Base-by-base conservation (phyloP, 2,113 vertebrate species). In the Corythoichthys haematopterus region DNA sequence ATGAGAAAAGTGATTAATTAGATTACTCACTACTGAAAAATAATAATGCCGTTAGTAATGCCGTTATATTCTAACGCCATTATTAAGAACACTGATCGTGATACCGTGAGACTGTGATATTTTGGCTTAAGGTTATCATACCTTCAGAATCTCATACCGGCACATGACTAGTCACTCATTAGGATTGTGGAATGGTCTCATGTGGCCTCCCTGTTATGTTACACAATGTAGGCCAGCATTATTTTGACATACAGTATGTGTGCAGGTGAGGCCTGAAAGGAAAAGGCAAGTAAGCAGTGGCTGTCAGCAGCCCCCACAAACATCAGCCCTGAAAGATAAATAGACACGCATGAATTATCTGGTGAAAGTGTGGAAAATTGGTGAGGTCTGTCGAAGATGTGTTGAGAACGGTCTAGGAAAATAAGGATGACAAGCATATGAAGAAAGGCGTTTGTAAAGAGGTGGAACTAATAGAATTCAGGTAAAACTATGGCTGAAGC, bases 291-390 rank as follows among this genome's bases (percentile, higher is more conserved):
- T 15, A 1, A 15, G 46, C 62, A 66, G 63, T 38, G 70, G 45
- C 71, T 80, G 77, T 75, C 69, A 72, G 75, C 57, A 69, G 40
- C 55, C 36, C 51, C 35, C 64, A 53, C 45, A 38, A 64, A 60
- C 67, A 72, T 64, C 59, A 78, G 50, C 72, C 50, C 13, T 64
- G 66, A 37, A 61, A 79, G 78, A 80, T 70, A 58, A 83, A 84
- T 14, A 65, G 66, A 73, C 51, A 61, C 68, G 55, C 65, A 48
- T 38, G 66, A 69, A 36, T 72, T 66, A 75, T 69, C 72, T 56
- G 52, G 53, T 36, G 38, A 58, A 64, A 57, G 75, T 71, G 77
- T 69, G 66, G 74, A 50, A 51, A 65, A 66, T 63, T 35, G 36
- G 50, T 61, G 71, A 64, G 62, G 53, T 78, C 60, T 66, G 48